phyloP scores from a whole-genome alignment of 2,888 invertebrate genomes.

The Trachelus tabidus region DNA sequence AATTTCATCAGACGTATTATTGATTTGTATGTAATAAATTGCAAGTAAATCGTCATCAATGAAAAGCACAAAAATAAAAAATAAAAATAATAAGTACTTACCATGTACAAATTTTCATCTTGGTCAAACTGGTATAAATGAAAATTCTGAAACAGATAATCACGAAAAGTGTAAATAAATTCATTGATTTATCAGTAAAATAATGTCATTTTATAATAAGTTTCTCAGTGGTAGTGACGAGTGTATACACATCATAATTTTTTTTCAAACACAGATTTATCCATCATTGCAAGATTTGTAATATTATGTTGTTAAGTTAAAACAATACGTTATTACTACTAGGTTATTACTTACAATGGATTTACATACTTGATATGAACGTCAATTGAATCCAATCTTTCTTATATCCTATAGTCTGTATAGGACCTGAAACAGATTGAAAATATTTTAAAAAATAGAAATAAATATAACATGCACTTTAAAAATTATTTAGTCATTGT shows the following conservation, averaged over 20 bases:
- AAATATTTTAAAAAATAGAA: neutral
- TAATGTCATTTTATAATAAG: constrained; percentile 7
- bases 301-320: neutral
- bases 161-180: neutral
- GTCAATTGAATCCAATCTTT: neutral
- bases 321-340: neutral
- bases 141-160: neutral
- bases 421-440: neutral
- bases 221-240: constrained; percentile 62
- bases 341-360: neutral
- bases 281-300: constrained; percentile 38
- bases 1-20: constrained; percentile 30
- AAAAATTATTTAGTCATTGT: neutral
- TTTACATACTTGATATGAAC: neutral
- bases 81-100: neutral
- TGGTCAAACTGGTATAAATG: neutral
- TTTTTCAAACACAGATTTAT: constrained; percentile 39
- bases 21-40: neutral
- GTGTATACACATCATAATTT: constrained; percentile 44
- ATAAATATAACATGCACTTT: neutral
- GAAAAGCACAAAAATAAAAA: neutral
- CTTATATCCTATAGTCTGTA: no score
- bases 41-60: neutral
- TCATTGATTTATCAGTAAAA: constrained; percentile 6
- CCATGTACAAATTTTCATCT: neutral